These are phyloP conservation scores for Ateles fusciceps DNA, from an alignment of 2,797 vertebrate genomes.

Conservation along the genomic window DNA sequence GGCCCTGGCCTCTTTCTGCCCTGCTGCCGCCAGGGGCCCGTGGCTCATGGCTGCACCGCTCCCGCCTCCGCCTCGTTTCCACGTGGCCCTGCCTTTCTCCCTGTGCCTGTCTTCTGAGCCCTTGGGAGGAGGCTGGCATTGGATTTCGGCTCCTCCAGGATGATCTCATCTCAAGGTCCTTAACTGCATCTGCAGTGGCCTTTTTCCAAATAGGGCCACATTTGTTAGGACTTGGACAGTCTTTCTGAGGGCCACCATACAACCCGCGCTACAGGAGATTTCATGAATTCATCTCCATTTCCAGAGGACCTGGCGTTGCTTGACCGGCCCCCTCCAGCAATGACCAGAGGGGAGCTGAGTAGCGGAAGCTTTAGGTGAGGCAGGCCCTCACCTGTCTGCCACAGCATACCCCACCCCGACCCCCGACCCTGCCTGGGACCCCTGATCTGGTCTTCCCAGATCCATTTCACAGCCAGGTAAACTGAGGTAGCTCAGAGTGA, in stretches of 20 bases:
- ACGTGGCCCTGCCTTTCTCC: rapidly evolving
- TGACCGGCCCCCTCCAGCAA: rapidly evolving
- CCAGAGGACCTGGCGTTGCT: rapidly evolving
- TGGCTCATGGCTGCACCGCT: rapidly evolving
- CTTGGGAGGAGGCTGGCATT: rapidly evolving
- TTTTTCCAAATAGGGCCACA: not conserved
- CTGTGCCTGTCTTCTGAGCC: rapidly evolving
- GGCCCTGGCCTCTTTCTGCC: not conserved
- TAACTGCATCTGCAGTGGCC: not conserved
- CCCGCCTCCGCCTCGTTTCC: rapidly evolving
- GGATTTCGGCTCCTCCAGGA: not conserved
- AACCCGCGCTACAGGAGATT: rapidly evolving
- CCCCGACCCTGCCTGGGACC: not conserved
- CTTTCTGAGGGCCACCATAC: not conserved
- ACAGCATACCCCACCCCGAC: rapidly evolving
- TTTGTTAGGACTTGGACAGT: rapidly evolving
- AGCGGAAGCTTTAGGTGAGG: not conserved
- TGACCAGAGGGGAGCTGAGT: rapidly evolving
- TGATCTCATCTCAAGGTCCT: not conserved
- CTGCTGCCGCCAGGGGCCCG: rapidly evolving
- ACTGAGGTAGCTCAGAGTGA: not conserved
- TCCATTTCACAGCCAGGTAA: not conserved
- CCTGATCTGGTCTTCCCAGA: not conserved
- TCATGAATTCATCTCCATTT: not conserved
- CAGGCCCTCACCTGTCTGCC: no score